Percentiles rank a stretch among this genome's conserved stretches.
phyloP scores from a whole-genome alignment of 2,888 invertebrate genomes.

The Archips xylosteana region DNA sequence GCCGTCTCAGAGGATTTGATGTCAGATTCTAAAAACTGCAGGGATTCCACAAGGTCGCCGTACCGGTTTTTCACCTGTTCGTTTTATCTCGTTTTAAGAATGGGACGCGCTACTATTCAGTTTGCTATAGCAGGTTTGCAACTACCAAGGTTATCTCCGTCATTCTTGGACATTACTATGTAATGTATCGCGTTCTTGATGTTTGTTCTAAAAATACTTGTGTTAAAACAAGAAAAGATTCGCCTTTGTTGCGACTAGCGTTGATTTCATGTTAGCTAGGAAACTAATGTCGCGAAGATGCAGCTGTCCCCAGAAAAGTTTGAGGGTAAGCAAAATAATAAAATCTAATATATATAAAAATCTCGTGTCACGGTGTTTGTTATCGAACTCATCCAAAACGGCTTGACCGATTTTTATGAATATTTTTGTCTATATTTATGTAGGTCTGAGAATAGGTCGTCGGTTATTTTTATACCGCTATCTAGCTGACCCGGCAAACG shows the following conservation, averaged over 20 bases:
- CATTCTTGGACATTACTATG: not conserved
- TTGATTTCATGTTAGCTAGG: too few species aligned
- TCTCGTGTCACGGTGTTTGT: not conserved
- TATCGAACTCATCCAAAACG: not conserved
- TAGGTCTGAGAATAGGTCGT: too few species aligned
- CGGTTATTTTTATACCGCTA: too few species aligned
- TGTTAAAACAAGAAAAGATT: not conserved
- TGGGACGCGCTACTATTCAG: constrained; percentile 5
- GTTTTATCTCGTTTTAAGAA: constrained; percentile 19
- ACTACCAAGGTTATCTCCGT: not conserved
- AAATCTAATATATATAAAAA: not conserved
- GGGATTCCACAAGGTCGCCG: constrained; percentile 36
- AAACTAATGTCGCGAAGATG: not conserved
- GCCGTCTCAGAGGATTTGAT: constrained; percentile 1
- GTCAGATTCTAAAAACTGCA: constrained; percentile 10
- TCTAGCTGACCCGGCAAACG: too few species aligned
- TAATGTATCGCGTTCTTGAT: not conserved
- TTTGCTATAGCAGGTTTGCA: constrained; percentile 8
- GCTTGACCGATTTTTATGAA: too few species aligned
- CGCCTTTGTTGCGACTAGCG: not conserved
- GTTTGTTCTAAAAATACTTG: not conserved
- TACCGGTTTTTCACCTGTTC: constrained; percentile 33
- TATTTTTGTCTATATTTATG: too few species aligned
- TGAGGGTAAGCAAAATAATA: not conserved
- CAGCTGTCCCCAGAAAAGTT: not conserved